phyloP scores from a whole-genome alignment of 2,113 vertebrate species.

The Ochotona curzoniae region DNA sequence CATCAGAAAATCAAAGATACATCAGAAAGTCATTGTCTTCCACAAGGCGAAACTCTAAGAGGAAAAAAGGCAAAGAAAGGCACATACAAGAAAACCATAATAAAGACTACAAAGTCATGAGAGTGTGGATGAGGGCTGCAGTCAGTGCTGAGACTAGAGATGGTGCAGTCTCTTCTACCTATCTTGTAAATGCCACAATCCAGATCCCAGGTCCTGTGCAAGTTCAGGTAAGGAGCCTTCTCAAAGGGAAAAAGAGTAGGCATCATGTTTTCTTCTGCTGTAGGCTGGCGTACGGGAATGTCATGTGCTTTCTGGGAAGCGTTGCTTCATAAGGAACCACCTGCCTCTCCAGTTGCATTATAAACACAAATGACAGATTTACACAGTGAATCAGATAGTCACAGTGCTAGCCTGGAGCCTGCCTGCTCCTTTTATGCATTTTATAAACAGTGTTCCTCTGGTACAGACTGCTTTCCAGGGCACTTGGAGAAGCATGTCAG shows the following conservation, averaged over 20 bases:
- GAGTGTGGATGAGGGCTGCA: background rate
- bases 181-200: background rate
- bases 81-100: background rate
- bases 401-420: background rate
- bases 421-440: background rate
- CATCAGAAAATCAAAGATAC: background rate
- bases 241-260: background rate
- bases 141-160: background rate
- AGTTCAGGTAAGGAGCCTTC: background rate
- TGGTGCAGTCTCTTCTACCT: background rate
- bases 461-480: background rate
- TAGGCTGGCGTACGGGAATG: background rate
- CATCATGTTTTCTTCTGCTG: background rate
- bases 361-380: slow-evolving; percentile 15
- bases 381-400: slow-evolving; percentile 7
- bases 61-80: background rate
- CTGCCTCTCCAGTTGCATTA: background rate
- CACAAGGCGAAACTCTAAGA: background rate
- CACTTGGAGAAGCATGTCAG: background rate
- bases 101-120: background rate
- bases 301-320: background rate
- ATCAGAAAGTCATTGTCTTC: background rate
- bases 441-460: background rate
- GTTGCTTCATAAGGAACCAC: background rate
- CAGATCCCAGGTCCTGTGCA: background rate